These are phyloP conservation scores for Melanotaenia maccullochi DNA, from an alignment of 2,797 vertebrate species.

Conservation along the genomic window DNA sequence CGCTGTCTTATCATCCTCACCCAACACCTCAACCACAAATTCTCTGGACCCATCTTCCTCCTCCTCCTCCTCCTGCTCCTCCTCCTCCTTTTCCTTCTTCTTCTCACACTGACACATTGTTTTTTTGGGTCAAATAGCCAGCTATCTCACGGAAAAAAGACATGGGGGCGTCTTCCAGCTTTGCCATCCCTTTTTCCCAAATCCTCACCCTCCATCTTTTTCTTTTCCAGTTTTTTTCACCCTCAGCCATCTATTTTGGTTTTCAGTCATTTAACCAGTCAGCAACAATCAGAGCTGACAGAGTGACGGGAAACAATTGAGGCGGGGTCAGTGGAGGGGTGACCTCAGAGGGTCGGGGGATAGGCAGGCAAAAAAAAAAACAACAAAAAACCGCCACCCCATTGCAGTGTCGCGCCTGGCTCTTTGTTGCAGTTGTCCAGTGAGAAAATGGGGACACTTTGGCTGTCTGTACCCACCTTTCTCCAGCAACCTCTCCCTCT, in stretches of 20 bases:
- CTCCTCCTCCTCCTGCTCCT: slow-evolving; percentile 53
- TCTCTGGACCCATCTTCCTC: slow-evolving; percentile 36
- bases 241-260: slow-evolving; percentile 68
- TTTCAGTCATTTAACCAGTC: slow-evolving; percentile 86
- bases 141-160: slow-evolving; percentile 70
- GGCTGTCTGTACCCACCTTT: slow-evolving; percentile 56
- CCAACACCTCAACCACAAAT: slow-evolving; percentile 47
- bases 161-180: slow-evolving; percentile 55
- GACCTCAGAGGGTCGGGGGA: slow-evolving; percentile 76
- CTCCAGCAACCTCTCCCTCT: slow-evolving; percentile 33
- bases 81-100: slow-evolving; percentile 49
- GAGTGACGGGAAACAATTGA: slow-evolving; percentile 85
- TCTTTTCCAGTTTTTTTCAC: slow-evolving; percentile 62
- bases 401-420: slow-evolving; percentile 70
- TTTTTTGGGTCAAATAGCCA: slow-evolving; percentile 88
- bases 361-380: slow-evolving; percentile 65
- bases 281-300: slow-evolving; percentile 86
- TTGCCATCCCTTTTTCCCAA: slow-evolving; percentile 51
- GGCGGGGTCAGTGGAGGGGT: slow-evolving; percentile 79
- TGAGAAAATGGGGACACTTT: slow-evolving; percentile 81
- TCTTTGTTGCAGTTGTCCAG: slow-evolving; percentile 72
- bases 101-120: slow-evolving; percentile 67
- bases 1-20: slow-evolving; percentile 47
- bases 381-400: slow-evolving; percentile 64
- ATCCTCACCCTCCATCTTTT: slow-evolving; percentile 68